Percentiles rank a stretch among this genome's conserved stretches.
Evolutionary conservation across 2,797 vertebrate species (phyloP).

Genomic region (Poliocrania exsul): DNA sequence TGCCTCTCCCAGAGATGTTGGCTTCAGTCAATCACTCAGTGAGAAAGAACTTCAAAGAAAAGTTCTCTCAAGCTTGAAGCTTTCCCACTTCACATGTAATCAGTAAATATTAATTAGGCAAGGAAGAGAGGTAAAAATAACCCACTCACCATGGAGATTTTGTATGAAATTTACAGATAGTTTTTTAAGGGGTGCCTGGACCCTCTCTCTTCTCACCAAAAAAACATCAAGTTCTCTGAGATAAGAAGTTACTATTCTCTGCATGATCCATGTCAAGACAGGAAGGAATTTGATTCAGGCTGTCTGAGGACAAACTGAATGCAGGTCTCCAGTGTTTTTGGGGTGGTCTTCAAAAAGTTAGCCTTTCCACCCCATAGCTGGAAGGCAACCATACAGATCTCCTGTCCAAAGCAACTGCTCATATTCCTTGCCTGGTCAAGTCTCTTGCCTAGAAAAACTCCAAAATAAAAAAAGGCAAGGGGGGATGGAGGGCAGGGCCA

Average conservation of each 20-base stretch:
- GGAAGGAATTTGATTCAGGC: neutral
- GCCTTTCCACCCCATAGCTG: neutral
- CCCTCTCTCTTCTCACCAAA: neutral
- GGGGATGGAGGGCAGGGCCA: accelerated
- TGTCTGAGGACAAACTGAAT: neutral
- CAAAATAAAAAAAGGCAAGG: too few relatives aligned
- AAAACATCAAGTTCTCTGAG: neutral
- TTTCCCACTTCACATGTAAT: neutral
- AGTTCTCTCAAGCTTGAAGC: neutral
- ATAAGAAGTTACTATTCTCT: neutral
- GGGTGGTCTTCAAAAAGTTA: neutral
- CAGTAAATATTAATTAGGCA: neutral
- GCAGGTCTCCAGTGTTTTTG: neutral
- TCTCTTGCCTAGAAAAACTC: neutral
- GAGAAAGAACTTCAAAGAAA: constrained; percentile 1
- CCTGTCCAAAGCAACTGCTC: neutral
- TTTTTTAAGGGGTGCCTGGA: neutral
- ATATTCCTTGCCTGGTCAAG: neutral
- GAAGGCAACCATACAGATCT: neutral
- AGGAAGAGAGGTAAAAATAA: constrained; percentile 4
- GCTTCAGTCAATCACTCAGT: neutral
- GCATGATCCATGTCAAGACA: neutral
- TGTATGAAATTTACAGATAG: neutral
- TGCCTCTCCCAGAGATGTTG: neutral
- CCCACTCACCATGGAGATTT: neutral